Evolutionary conservation across 1,140 invertebrate genomes (phyloP), one percentile per base, ranked within the genome.

Genomic region (Trypoxylus dichotomus): DNA sequence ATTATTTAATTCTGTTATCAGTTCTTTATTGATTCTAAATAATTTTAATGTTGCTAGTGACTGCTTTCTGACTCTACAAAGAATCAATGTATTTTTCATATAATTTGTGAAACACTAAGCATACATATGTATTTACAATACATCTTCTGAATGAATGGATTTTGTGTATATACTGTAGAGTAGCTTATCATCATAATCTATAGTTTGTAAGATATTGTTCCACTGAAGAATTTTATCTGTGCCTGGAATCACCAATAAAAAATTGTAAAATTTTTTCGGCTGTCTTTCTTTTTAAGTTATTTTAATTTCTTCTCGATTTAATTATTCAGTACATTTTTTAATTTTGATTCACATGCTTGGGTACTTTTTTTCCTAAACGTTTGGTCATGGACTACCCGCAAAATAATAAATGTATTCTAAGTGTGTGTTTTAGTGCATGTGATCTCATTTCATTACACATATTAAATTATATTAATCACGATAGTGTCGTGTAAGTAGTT

Each of bases 201-300:
- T 81, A 81, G 76, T 60, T 74, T 79, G 74, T 82, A 84, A 83
- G 79, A 75, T 80, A 80, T 80, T 83, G 80, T 84, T 81, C 81
- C 82, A 83, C 82, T 79, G 80, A 84, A 83, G 80, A 83, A 84
- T 84, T 85, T 85, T 85, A 83, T 85, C 60, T 85, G 84, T 85
- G 84, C 84, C 84, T 85, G 84, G 83, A 85, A 83, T 85, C 84
- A 85, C 83, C 82, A 84, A 84, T 83, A 83, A 83, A 84, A 68
- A 68, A 63, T 41, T 54, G 72, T 75, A 72, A 78, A 81, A 78
- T 68, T 74, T 75, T 3, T 10, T 78, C 74, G 25, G 32, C 60
- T 78, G 74, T 75, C 3, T 75, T 76, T 19, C n/a, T n/a, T 10
- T 58, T 58, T 58, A 37, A 8, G 32, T 8, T 37, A 37, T 8